Evolutionary conservation across 1,140 invertebrate genomes (phyloP), one percentile per base, ranked within the genome.

Genomic region (Drosophila parvula): DNA sequence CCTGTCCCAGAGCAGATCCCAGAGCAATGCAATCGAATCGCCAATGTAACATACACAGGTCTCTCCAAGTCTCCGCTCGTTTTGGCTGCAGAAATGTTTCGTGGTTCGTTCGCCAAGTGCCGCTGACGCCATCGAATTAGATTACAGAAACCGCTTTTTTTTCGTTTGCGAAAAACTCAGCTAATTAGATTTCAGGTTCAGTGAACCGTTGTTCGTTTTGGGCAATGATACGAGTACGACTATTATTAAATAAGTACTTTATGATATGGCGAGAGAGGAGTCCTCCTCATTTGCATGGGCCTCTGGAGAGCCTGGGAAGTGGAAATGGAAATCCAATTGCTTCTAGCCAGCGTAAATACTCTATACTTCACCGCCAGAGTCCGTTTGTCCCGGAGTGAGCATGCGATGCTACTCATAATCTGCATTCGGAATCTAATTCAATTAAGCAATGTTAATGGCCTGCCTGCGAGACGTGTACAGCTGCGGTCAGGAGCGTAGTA

Each of bases 361-460:
- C 44, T 68, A 34, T 50, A 51, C 65, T 44, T 38, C 43, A 40
- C 50, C 58, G 30, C 44, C 34, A 63, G 10, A 56, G 51, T 57
- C 64, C 27, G 50, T 18, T 55, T 70, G 65, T 70, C 65, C 63
- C 38, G 41, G 22, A 48, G 50, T 59, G 45, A 78, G 62, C 50
- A 81, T 86, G 64, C 74, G 82, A 84, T 74, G 81, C 60, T 76
- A 67, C 76, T 86, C 62, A 86, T 81, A 86, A 85, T 85, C 81
- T 85, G 71, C 79, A 81, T 84, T 80, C 69, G 65, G 84, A 86
- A 86, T 85, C 81, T 86, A 79, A 86, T 85, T 86, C 81, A 85
- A 85, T 85, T 85, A 85, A 85, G 79, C 78, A 86, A 86, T 86
- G 78, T 86, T 85, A 85, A 86, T 85, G 83, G 81, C 83, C 74